Evolutionary conservation across 2,797 vertebrate genomes (phyloP).

Genomic region (Tangara arthus): DNA sequence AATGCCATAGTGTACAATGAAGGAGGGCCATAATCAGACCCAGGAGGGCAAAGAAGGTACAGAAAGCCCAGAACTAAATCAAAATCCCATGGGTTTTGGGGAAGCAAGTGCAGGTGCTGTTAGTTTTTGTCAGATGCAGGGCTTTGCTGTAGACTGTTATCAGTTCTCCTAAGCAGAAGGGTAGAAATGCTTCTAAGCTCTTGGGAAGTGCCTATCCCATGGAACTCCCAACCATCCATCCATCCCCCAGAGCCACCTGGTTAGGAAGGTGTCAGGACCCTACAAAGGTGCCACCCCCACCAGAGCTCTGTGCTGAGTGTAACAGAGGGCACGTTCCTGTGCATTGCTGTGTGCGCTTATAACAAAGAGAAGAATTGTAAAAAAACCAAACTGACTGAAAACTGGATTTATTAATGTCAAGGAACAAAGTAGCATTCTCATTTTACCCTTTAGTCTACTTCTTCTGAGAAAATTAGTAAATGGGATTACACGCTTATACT

Average conservation of each 20-base stretch:
- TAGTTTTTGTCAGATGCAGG: neutral
- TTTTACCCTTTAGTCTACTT: neutral
- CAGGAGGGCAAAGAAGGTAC: neutral
- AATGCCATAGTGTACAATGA: neutral
- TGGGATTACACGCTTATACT: neutral
- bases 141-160: neutral
- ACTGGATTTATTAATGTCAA: neutral
- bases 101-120: neutral
- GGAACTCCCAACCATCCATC: rapidly evolving
- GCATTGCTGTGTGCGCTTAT: neutral
- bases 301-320: neutral
- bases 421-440: neutral
- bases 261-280: neutral
- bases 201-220: neutral
- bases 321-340: neutral
- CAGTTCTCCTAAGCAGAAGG: neutral
- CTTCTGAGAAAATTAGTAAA: neutral
- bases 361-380: neutral
- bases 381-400: rapidly evolving
- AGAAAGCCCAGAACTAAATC: neutral
- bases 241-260: neutral
- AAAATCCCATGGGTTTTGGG: neutral
- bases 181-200: neutral
- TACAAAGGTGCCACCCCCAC: neutral
- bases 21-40: neutral